Percentiles rank a stretch among this genome's conserved stretches.
Evolutionary conservation across 2,113 vertebrate genomes (phyloP).

Genomic region (Mola mola): DNA sequence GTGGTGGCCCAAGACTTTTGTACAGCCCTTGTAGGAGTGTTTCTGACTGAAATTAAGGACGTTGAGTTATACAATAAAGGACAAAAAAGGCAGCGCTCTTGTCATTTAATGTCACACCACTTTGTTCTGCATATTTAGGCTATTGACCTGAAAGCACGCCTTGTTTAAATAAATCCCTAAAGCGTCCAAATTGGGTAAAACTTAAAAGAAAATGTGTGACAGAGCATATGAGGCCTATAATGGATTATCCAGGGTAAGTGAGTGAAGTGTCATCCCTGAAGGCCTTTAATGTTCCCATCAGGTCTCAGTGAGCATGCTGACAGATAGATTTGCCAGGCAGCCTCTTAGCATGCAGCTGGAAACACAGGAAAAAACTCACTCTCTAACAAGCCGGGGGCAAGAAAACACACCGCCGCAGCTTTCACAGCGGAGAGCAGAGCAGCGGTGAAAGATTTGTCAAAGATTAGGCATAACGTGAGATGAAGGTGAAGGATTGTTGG

Average conservation of each 20-base stretch:
- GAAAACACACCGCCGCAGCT: constrained; percentile 12
- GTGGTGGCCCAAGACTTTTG: no score
- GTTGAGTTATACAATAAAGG: no score
- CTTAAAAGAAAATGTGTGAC: not conserved
- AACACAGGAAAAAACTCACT: constrained; percentile 38
- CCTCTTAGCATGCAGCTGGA: constrained; percentile 46
- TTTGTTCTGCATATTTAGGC: not conserved
- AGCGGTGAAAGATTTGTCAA: constrained; percentile 17
- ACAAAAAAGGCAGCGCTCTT: no score
- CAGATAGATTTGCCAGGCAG: constrained; percentile 43
- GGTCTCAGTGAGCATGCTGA: constrained; percentile 29
- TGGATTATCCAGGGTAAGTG: constrained; percentile 33
- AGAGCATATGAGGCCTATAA: not conserved
- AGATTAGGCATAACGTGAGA: constrained; percentile 11
- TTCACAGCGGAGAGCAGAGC: not conserved
- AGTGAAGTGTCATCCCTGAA: constrained; percentile 14
- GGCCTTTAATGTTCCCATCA: constrained; percentile 7
- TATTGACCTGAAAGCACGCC: not conserved
- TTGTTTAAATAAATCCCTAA: not conserved
- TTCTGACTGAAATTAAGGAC: no score
- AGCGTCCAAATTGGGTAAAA: constrained; percentile 1
- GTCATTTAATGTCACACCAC: not conserved
- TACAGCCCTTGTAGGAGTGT: no score
- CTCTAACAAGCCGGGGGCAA: constrained; percentile 8
- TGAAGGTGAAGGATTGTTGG: not conserved